A percentile compares a stretch with the other conserved stretches of the same genome.
Conservation (phyloP, 2,797 vertebrate genomes). For the Scolopax rusticola region DNA sequence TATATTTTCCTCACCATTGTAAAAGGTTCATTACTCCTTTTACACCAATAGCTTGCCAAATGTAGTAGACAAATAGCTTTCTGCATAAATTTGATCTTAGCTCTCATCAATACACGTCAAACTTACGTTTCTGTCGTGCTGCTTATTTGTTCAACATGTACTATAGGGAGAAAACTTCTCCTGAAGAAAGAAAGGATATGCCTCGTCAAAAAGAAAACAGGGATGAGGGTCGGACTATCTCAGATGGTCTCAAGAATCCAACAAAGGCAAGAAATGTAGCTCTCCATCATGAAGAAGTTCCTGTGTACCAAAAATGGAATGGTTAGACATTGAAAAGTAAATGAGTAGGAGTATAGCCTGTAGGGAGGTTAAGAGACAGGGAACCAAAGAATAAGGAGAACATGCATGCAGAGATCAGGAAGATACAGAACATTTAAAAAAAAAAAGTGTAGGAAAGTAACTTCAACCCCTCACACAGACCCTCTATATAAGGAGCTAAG, state of each 20-base stretch:
- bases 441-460: rapidly evolving
- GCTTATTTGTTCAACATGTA: not conserved
- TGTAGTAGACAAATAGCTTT: not conserved
- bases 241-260: constrained; percentile 21
- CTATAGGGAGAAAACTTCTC: not conserved
- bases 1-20: not conserved
- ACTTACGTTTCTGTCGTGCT: constrained; percentile 29
- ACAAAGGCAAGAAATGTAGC: not conserved
- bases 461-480: not conserved
- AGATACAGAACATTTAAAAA: not conserved
- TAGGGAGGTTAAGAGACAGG: not conserved
- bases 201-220: not conserved
- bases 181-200: not conserved
- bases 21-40: not conserved
- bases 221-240: not conserved
- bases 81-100: not conserved
- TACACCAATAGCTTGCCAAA: not conserved
- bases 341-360: rapidly evolving
- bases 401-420: rapidly evolving
- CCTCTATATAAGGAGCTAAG: not conserved
- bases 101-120: not conserved
- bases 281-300: constrained; percentile 22
- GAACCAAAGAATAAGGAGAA: not conserved
- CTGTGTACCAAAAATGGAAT: not conserved
- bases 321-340: not conserved